These are phyloP conservation scores for Glossosoma conforme DNA, from an alignment of 1,140 invertebrate genomes.

Conservation along the genomic window DNA sequence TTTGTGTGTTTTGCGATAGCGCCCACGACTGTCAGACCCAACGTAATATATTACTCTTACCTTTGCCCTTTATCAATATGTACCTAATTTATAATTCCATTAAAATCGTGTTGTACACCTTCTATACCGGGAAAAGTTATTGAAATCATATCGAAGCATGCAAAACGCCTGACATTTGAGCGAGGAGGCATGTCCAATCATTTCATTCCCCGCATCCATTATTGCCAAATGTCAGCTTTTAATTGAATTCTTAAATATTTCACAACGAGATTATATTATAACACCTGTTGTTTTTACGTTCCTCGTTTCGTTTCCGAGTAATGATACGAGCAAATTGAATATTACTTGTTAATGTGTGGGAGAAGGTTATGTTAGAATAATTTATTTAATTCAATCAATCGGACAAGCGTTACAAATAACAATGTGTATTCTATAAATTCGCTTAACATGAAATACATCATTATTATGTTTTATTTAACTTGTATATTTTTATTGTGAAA, in stretches of 20 bases:
- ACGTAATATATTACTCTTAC: no score
- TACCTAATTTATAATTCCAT: slow-evolving; percentile 28
- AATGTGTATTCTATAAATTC: no score
- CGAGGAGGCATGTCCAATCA: neutral
- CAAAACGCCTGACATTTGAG: slow-evolving; percentile 29
- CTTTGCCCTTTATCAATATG: slow-evolving; percentile 1
- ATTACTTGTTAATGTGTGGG: no score
- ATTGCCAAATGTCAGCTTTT: slow-evolving; percentile 25
- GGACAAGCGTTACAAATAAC: no score
- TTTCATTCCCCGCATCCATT: neutral
- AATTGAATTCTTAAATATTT: slow-evolving; percentile 29
- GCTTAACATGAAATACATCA: no score
- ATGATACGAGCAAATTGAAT: slow-evolving; percentile 3
- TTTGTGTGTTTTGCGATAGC: no score
- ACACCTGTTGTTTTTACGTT: slow-evolving; percentile 14
- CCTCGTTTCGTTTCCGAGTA: neutral
- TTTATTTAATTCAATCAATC: no score
- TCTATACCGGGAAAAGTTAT: slow-evolving; percentile 25
- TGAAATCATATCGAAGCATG: slow-evolving; percentile 27
- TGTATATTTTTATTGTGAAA: no score
- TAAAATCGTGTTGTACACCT: slow-evolving; percentile 14
- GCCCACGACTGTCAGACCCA: no score
- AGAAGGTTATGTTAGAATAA: no score
- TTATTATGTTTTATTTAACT: no score
- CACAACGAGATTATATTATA: neutral